A percentile compares a stretch with the other conserved stretches of the same genome.
Evolutionary conservation across 2,888 invertebrate genomes (phyloP).

Genomic region (Caenorhabditis virilis): DNA sequence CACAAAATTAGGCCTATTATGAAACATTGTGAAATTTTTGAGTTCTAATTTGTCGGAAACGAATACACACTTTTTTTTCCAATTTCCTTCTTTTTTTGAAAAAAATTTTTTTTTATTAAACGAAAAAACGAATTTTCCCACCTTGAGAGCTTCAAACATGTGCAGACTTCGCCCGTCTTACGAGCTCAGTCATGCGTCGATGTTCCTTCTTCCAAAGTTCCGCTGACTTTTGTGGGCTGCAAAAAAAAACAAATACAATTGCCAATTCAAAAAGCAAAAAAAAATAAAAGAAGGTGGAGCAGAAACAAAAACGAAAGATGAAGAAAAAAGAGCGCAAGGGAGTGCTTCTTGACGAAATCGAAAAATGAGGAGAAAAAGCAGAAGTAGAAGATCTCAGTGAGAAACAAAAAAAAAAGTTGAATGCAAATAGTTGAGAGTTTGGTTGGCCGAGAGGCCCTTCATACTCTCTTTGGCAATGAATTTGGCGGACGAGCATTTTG

Average conservation of each 20-base stretch:
- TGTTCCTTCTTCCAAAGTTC: not conserved
- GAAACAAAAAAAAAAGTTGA: not conserved
- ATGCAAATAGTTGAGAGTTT: not conserved
- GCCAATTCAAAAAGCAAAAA: too few relatives aligned
- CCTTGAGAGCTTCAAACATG: slow-evolving; percentile 55
- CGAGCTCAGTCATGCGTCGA: slow-evolving; percentile 38
- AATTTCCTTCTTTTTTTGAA: not conserved
- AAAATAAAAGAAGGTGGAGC: not conserved
- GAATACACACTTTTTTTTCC: not conserved
- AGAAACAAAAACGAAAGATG: not conserved
- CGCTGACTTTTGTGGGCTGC: not conserved
- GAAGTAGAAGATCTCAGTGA: too few relatives aligned
- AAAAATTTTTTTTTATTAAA: not conserved
- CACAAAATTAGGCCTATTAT: too few relatives aligned
- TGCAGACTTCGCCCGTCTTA: slow-evolving; percentile 41
- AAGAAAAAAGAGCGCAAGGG: not conserved
- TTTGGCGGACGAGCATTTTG: too few relatives aligned
- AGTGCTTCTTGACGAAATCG: not conserved
- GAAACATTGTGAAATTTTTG: not conserved
- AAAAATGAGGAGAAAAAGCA: not conserved
- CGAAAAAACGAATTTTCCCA: slow-evolving; percentile 6
- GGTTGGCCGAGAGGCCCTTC: not conserved
- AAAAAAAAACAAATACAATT: not conserved
- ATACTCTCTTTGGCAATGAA: not conserved
- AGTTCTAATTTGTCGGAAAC: not conserved